Percentiles rank a stretch among this genome's conserved stretches.
Conservation (phyloP, 1,140 invertebrate species). For the Colletes latitarsis region DNA sequence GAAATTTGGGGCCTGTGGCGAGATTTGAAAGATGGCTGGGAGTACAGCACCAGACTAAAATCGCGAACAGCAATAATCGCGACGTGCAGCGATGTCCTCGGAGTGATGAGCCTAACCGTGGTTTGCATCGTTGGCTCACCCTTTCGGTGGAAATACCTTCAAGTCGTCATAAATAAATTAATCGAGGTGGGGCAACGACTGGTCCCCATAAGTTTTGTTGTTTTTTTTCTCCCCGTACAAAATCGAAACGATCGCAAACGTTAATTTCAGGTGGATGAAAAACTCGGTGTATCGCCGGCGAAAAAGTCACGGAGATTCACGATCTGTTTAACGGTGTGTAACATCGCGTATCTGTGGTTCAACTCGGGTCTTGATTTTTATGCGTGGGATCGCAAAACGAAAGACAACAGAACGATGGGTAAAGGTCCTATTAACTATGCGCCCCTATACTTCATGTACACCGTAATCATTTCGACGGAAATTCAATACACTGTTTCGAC, state of each 20-base stretch:
- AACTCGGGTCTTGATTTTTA: slow-evolving; percentile 70
- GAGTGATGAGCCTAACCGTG: slow-evolving; percentile 67
- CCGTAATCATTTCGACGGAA: slow-evolving; percentile 73
- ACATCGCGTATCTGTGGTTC: slow-evolving; percentile 59
- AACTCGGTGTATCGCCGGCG: slow-evolving; percentile 56
- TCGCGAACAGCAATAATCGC: slow-evolving; percentile 73
- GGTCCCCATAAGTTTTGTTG: background rate
- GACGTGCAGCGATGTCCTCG: slow-evolving; percentile 74
- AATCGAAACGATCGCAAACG: no score
- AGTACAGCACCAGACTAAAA: slow-evolving; percentile 76
- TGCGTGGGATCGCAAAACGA: slow-evolving; percentile 66
- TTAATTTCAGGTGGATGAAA: slow-evolving; percentile 71
- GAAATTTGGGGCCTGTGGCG: slow-evolving; percentile 75
- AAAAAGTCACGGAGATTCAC: slow-evolving; percentile 67
- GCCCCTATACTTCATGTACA: slow-evolving; percentile 76
- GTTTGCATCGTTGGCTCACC: slow-evolving; percentile 67
- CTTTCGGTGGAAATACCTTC: slow-evolving; percentile 71
- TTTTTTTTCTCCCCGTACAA: background rate
- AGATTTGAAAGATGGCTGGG: slow-evolving; percentile 76
- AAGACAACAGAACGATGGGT: slow-evolving; percentile 59
- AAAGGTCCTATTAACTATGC: slow-evolving; percentile 77
- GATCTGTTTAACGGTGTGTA: slow-evolving; percentile 52
- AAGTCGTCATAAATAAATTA: slow-evolving; percentile 69
- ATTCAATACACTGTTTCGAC: slow-evolving; percentile 74
- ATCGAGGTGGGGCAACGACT: slow-evolving; percentile 63